phyloP scores from a whole-genome alignment of 2,888 invertebrate genomes.

The Luperina nickerlii region DNA sequence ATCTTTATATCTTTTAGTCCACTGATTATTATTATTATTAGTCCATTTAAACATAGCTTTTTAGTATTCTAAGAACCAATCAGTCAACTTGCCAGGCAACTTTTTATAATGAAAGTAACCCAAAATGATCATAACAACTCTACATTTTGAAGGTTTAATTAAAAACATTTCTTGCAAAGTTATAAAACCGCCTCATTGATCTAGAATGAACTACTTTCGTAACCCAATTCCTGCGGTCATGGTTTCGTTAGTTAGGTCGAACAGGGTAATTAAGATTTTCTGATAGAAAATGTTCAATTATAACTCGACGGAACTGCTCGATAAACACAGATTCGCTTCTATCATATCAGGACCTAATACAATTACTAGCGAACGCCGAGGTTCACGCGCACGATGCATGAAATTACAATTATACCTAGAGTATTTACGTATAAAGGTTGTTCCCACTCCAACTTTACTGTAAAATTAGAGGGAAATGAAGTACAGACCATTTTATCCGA shows the following conservation, averaged over 20 bases:
- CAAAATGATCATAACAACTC: conserved; percentile 8
- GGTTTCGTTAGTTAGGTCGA: conserved; percentile 31
- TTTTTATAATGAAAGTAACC: conserved; percentile 26
- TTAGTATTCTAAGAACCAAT: conserved; percentile 3
- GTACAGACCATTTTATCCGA: conserved; percentile 20
- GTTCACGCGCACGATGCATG: conserved; percentile 40
- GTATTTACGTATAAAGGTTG: conserved; percentile 18
- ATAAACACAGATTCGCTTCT: conserved; percentile 24
- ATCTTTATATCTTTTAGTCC: conserved; percentile 26
- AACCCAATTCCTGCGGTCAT: conserved; percentile 27
- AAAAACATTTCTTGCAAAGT: conserved; percentile 18
- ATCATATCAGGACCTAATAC: conserved; percentile 43
- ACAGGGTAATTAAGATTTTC: conserved; percentile 38
- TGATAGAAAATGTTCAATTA: conserved; percentile 56
- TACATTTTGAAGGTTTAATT: conserved; percentile 31
- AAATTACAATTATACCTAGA: conserved; percentile 43
- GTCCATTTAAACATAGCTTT: conserved; percentile 7
- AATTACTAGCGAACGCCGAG: conserved; percentile 36
- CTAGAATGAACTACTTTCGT: conserved; percentile 38
- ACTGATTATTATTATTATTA: conserved; percentile 30
- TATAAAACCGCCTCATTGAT: conserved; percentile 30
- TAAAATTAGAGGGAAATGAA: conserved; percentile 41
- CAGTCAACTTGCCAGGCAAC: background rate
- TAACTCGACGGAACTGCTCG: conserved; percentile 32
- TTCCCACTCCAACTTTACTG: conserved; percentile 10